phyloP scores from a whole-genome alignment of 2,888 invertebrate genomes.

The Sinodicranocentrus sp. region DNA sequence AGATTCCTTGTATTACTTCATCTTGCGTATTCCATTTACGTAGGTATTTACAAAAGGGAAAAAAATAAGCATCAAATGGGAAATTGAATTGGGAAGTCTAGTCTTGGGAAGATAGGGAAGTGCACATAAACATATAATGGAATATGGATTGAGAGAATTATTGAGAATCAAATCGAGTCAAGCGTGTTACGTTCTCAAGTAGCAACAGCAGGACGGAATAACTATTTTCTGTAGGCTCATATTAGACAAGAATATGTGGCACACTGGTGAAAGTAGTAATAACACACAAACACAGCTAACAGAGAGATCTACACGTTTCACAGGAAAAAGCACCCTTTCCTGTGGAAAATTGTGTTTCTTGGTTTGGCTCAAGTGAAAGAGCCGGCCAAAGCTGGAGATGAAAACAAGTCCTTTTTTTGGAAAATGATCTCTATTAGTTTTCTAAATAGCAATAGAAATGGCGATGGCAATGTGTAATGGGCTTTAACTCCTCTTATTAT shows the following conservation, averaged over 20 bases:
- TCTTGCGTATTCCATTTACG: constrained; percentile 45
- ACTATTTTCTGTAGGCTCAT: no score
- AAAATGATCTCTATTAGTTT: constrained; percentile 61
- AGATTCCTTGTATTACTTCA: constrained; percentile 28
- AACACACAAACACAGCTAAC: neutral
- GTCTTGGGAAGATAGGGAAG: neutral
- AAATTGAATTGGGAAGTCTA: constrained; percentile 58
- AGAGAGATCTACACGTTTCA: no score
- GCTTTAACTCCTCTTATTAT: constrained; percentile 18
- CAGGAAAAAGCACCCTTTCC: no score
- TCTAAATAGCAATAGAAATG: constrained; percentile 48
- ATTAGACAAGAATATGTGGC: no score
- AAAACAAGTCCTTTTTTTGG: constrained; percentile 40
- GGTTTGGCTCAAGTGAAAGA: neutral
- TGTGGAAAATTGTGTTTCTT: no score
- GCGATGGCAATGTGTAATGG: constrained; percentile 52
- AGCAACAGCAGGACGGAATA: constrained; percentile 11
- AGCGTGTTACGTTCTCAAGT: no score
- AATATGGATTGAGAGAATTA: constrained; percentile 40
- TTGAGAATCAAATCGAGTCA: constrained; percentile 25
- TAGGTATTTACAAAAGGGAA: constrained; percentile 30
- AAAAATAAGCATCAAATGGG: constrained; percentile 51
- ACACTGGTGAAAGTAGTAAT: constrained; percentile 15
- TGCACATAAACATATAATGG: constrained; percentile 15
- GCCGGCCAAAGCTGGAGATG: constrained; percentile 24